Evolutionary conservation across 1,140 invertebrate species (phyloP).

Genomic region (Phthorimaea operculella): DNA sequence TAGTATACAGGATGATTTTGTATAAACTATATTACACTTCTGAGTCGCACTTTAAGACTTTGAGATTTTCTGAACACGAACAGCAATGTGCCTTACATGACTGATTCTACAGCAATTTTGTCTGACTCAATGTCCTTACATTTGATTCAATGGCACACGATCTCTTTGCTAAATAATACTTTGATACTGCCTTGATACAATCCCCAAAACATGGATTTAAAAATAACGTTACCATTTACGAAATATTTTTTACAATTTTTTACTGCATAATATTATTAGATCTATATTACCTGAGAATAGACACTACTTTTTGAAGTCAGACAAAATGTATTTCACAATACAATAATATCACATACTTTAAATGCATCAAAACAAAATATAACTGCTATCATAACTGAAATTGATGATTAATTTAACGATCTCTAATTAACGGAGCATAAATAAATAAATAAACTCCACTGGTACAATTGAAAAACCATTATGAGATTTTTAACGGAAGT

Average conservation of each 20-base stretch:
- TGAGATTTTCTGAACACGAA: slow-evolving; percentile 53
- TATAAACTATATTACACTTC: slow-evolving; percentile 63
- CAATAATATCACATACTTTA: slow-evolving; percentile 67
- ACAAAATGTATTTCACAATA: slow-evolving; percentile 64
- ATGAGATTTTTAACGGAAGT: slow-evolving; percentile 66
- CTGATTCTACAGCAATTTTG: slow-evolving; percentile 55
- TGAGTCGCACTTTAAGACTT: slow-evolving; percentile 33
- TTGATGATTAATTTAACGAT: slow-evolving; percentile 28
- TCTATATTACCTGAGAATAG: slow-evolving; percentile 51
- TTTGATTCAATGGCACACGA: slow-evolving; percentile 46
- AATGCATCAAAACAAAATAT: slow-evolving; percentile 60
- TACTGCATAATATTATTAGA: slow-evolving; percentile 38
- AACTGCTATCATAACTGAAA: slow-evolving; percentile 40
- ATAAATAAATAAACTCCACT: slow-evolving; percentile 65
- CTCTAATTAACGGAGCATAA: slow-evolving; percentile 39
- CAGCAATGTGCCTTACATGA: slow-evolving; percentile 46
- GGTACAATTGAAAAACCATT: slow-evolving; percentile 67
- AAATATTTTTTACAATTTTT: slow-evolving; percentile 31
- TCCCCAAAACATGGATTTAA: background rate
- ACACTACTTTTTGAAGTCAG: slow-evolving; percentile 61
- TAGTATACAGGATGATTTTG: slow-evolving; percentile 67
- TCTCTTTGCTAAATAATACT: slow-evolving; percentile 2
- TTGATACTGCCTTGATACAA: background rate
- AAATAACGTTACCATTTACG: slow-evolving; percentile 12
- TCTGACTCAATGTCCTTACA: slow-evolving; percentile 53